phyloP scores from a whole-genome alignment of 2,113 vertebrate genomes.

The Centropus unirufus region DNA sequence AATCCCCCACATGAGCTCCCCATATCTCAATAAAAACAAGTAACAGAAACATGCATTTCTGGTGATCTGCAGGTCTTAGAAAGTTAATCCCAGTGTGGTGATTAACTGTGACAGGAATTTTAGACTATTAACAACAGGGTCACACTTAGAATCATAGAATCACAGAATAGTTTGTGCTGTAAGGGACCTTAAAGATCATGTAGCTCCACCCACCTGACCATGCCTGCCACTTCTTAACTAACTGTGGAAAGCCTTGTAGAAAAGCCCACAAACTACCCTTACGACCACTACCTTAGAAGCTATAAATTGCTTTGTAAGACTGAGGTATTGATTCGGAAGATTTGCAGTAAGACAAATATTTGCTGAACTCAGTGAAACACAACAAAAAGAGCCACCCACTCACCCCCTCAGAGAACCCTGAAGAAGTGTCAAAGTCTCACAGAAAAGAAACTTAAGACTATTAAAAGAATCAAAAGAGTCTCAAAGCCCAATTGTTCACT shows the following conservation, averaged over 20 bases:
- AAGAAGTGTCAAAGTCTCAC: background rate
- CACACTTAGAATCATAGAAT: too few species aligned
- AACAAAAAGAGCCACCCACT: background rate
- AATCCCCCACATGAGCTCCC: accelerated
- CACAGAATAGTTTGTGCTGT: too few species aligned
- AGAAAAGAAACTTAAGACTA: background rate
- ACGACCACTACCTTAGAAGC: background rate
- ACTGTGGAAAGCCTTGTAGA: background rate
- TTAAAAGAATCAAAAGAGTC: background rate
- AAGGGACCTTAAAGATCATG: too few species aligned
- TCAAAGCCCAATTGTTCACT: background rate
- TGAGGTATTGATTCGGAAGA: background rate
- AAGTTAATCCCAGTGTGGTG: background rate
- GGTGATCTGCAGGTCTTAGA: background rate
- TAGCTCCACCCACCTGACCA: too few species aligned
- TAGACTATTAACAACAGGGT: background rate
- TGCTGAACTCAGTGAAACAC: background rate
- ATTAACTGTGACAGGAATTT: background rate
- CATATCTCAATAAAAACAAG: background rate
- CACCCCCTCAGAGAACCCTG: background rate
- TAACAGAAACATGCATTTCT: background rate
- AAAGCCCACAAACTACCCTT: background rate
- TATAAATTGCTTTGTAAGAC: background rate
- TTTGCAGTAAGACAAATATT: background rate
- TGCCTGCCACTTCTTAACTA: background rate